A percentile compares a stretch with the other conserved stretches of the same genome.
Conservation (phyloP, 2,113 vertebrate genomes). For the Hypocryptadius cinnamomeus region DNA sequence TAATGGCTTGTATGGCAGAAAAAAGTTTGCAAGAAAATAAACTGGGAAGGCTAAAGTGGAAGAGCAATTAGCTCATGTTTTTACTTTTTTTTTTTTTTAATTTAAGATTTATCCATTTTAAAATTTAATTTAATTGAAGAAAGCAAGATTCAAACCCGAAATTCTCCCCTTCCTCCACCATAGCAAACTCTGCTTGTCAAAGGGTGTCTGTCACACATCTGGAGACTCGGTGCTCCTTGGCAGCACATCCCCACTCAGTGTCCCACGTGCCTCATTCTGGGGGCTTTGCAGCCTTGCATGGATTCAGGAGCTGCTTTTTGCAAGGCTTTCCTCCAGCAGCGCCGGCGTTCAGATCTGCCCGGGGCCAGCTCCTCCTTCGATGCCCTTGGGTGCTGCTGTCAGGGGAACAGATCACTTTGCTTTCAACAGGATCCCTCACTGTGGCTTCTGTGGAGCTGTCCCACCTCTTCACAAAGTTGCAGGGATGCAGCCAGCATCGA, state of each 20-base stretch:
- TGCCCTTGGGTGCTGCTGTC: background rate
- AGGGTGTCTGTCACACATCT: background rate
- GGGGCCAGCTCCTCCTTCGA: accelerated
- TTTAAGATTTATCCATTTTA: background rate
- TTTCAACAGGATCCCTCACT: background rate
- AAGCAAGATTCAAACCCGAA: background rate
- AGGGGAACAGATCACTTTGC: background rate
- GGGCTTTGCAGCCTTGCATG: background rate
- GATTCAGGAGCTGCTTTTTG: background rate
- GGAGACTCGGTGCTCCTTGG: background rate
- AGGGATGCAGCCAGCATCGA: background rate
- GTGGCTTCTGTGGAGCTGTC: background rate
- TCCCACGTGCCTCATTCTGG: accelerated
- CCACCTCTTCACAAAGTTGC: background rate
- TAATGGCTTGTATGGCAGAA: background rate
- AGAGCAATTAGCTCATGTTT: background rate
- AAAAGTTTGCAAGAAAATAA: background rate
- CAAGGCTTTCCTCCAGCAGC: background rate
- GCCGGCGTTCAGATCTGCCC: background rate
- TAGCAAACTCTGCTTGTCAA: background rate
- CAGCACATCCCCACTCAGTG: background rate
- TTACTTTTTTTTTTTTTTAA: background rate
- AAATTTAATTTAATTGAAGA: background rate
- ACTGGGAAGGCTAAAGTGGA: background rate
- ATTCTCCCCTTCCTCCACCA: background rate